Conservation (phyloP, 1,140 invertebrate species). For the Aradophagus sp. region DNA sequence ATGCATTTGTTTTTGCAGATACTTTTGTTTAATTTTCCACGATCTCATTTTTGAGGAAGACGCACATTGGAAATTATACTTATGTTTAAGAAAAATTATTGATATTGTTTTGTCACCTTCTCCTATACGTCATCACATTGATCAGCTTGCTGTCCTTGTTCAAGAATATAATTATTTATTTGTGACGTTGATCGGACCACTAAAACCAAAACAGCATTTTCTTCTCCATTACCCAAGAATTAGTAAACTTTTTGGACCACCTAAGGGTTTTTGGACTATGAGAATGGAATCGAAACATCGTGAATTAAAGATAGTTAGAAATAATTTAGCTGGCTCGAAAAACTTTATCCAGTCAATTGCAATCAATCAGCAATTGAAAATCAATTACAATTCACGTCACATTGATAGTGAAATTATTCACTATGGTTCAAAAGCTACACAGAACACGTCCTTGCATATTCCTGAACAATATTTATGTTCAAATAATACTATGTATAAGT, state of each 20-base stretch:
- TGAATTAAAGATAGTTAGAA: background rate
- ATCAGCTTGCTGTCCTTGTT: background rate
- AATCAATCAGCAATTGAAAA: conserved; percentile 28
- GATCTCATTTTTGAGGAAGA: background rate
- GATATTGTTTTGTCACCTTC: conserved; percentile 1
- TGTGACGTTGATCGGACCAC: background rate
- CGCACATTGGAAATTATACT: background rate
- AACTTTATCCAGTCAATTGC: background rate
- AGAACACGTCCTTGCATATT: background rate
- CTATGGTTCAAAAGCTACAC: background rate
- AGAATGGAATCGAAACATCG: background rate
- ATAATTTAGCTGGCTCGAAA: conserved; percentile 2
- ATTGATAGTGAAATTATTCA: background rate
- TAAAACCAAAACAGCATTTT: background rate
- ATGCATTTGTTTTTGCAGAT: background rate
- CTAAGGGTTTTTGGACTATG: background rate
- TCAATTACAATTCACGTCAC: conserved; percentile 7
- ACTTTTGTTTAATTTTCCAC: background rate
- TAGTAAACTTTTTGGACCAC: background rate
- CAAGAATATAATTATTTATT: background rate
- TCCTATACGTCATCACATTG: conserved; percentile 1
- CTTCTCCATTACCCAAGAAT: background rate
- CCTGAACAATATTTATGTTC: conserved; percentile 1
- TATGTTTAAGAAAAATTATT: background rate
- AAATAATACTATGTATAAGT: conserved; percentile 6